A percentile compares a stretch with the other conserved stretches of the same genome.
Conservation (phyloP, 2,113 vertebrate species). For the Phalacrocorax carbo region DNA sequence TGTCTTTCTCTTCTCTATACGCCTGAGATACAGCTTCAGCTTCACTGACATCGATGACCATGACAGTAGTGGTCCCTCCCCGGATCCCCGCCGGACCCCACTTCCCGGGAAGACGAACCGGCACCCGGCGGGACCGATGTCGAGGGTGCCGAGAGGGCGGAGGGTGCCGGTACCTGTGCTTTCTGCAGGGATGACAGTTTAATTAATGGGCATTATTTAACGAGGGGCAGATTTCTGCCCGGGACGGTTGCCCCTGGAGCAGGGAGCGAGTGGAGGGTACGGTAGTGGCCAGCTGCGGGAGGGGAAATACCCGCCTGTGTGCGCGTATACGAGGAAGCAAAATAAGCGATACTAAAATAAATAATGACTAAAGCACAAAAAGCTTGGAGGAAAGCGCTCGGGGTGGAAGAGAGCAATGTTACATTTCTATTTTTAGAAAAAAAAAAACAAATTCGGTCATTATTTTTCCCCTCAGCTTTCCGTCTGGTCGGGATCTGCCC, state of each 20-base stretch:
- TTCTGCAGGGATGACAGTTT: conserved; percentile 23
- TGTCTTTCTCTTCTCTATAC: conserved; percentile 73
- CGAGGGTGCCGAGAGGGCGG: not conserved
- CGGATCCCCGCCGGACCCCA: not conserved
- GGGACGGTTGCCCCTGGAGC: conserved; percentile 27
- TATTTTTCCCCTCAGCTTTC: conserved; percentile 18
- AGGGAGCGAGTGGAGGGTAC: conserved; percentile 43
- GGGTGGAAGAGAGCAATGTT: conserved; percentile 52
- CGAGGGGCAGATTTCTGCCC: conserved; percentile 62
- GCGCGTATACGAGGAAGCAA: not conserved
- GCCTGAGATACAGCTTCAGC: conserved; percentile 72
- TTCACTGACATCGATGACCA: conserved; percentile 55
- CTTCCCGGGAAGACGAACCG: not conserved
- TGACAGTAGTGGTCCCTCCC: conserved; percentile 28
- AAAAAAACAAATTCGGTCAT: not conserved
- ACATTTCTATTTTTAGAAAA: conserved; percentile 21
- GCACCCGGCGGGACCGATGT: not conserved
- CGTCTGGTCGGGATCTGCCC: conserved; percentile 22
- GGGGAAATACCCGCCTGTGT: not conserved
- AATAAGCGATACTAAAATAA: conserved; percentile 59
- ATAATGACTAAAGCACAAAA: conserved; percentile 80
- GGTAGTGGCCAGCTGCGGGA: not conserved
- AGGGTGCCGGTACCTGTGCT: not conserved
- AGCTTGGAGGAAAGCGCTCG: conserved; percentile 77
- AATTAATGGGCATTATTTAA: conserved; percentile 86